These are phyloP conservation scores for Zoanthus sociatus DNA, from an alignment of 92 coral and sea anemone species.

Conservation along the genomic window DNA sequence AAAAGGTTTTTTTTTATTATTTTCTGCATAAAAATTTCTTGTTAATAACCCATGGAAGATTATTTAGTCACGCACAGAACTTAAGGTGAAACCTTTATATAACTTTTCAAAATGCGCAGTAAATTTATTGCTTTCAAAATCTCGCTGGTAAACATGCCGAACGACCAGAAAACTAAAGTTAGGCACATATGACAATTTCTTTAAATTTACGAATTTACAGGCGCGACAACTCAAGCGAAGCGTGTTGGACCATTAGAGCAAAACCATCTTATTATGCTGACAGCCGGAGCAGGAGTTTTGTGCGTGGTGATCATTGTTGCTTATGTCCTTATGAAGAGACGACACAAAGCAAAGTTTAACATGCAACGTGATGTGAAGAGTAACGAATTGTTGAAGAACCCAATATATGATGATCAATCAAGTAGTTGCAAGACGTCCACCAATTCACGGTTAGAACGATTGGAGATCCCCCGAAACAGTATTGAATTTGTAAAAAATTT, in stretches of 20 bases:
- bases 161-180: too few species aligned
- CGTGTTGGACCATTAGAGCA: slow-evolving; percentile 1
- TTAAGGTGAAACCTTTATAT: too few species aligned
- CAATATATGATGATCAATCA: slow-evolving; percentile 71
- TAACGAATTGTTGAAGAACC: slow-evolving; percentile 79
- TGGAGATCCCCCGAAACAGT: slow-evolving; percentile 82
- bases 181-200: too few species aligned
- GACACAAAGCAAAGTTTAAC: slow-evolving; percentile 48
- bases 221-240: not conserved
- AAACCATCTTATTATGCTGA: slow-evolving; percentile 13
- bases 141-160: too few species aligned
- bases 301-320: slow-evolving; percentile 30
- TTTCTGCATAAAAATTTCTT: too few species aligned
- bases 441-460: slow-evolving; percentile 70
- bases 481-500: slow-evolving; percentile 85
- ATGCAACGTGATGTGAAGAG: slow-evolving; percentile 54
- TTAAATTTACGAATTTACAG: not conserved
- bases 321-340: slow-evolving; percentile 31
- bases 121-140: too few species aligned
- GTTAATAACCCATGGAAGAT: too few species aligned
- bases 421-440: slow-evolving; percentile 43
- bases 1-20: too few species aligned
- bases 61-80: too few species aligned
- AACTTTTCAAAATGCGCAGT: too few species aligned
- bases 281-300: not conserved